Conservation (phyloP, 2,888 invertebrate species). For the Gryllus longicercus region DNA sequence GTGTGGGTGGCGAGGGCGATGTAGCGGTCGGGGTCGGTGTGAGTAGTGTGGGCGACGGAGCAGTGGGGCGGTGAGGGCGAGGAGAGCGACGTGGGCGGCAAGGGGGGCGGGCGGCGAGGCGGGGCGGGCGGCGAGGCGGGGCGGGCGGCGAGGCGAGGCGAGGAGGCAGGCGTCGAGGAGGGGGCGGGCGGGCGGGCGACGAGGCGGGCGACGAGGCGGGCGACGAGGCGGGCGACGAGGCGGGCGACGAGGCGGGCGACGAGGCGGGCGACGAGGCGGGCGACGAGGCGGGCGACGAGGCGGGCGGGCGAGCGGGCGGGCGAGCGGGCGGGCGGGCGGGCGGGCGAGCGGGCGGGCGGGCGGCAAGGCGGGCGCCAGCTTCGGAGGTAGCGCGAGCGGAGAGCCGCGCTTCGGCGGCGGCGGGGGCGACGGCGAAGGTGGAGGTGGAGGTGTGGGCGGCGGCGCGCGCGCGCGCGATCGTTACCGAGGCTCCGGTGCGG, state of each 20-base stretch:
- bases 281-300: background rate
- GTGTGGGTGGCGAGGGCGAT: too few species aligned
- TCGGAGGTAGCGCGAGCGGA: background rate
- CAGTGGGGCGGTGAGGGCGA: too few species aligned
- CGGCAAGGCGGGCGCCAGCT: background rate
- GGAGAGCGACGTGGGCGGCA: too few species aligned
- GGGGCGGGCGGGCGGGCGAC: background rate
- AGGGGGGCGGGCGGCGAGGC: too few species aligned
- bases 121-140: background rate
- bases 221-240: background rate
- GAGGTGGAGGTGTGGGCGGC: background rate
- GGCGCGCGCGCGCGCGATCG: too few species aligned
- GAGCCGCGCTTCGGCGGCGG: background rate
- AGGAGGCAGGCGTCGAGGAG: background rate
- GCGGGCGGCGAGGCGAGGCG: background rate
- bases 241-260: background rate
- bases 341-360: background rate
- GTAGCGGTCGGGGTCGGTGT: too few species aligned
- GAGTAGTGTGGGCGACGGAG: too few species aligned
- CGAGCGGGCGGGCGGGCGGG: background rate
- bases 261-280: background rate
- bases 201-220: background rate
- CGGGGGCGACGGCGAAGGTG: background rate
- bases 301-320: background rate
- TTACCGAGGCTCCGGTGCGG: too few species aligned